Evolutionary conservation across 2,113 vertebrate species (phyloP).

Genomic region (Lagopus muta): DNA sequence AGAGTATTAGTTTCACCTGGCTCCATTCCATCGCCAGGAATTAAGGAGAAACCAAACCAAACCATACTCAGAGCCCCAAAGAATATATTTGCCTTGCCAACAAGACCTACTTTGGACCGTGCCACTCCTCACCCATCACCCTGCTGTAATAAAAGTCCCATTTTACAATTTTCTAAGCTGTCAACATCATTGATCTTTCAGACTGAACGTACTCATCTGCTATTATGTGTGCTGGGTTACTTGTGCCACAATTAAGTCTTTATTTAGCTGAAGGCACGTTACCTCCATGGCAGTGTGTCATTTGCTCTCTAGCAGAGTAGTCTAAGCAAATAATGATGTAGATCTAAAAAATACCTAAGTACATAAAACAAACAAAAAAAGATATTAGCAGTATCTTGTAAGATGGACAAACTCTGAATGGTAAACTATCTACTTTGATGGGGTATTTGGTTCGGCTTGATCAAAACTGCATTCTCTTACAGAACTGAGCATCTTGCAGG

Average conservation of each 20-base stretch:
- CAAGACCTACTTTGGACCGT: neutral
- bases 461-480: constrained; percentile 19
- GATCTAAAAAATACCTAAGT: neutral
- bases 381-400: neutral
- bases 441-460: constrained; percentile 58
- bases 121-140: neutral
- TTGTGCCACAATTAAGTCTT: constrained; percentile 41
- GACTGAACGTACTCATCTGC: neutral
- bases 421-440: constrained; percentile 27
- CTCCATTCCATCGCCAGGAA: neutral
- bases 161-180: constrained; percentile 39
- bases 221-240: constrained; percentile 6
- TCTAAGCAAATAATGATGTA: constrained; percentile 7
- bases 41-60: neutral
- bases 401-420: constrained; percentile 13
- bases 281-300: neutral
- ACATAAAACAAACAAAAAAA: neutral
- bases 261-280: constrained; percentile 49
- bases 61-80: neutral
- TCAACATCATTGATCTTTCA: constrained; percentile 35
- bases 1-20: neutral
- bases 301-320: constrained; percentile 26
- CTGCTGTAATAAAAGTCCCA: constrained; percentile 30
- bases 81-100: neutral
- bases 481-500: neutral